A percentile compares a stretch with the other conserved stretches of the same genome.
Conservation (phyloP, 53 echinoderm and acorn worm genomes). For the Mesocentrotus franciscanus region DNA sequence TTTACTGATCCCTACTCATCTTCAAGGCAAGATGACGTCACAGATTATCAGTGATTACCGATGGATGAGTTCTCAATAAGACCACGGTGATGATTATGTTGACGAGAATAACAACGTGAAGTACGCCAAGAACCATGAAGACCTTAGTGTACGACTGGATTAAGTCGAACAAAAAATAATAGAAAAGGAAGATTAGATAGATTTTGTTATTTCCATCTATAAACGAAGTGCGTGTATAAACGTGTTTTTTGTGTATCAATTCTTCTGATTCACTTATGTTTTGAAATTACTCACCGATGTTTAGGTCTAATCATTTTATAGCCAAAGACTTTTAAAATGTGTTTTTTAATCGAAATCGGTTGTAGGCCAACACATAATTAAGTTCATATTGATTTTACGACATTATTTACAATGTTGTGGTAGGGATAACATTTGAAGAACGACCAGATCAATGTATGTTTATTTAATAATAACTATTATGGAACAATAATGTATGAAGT, state of each 20-base stretch:
- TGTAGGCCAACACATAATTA: no score
- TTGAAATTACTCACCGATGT: not conserved
- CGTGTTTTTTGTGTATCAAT: not conserved
- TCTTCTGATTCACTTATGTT: not conserved
- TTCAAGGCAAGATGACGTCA: no score
- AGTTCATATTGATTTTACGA: no score
- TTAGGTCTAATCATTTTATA: no score
- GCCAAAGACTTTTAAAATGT: no score
- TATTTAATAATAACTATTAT: not conserved
- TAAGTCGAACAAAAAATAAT: not conserved
- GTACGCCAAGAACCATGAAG: not conserved
- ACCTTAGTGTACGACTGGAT: not conserved
- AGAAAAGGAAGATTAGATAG: not conserved
- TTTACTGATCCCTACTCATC: not conserved
- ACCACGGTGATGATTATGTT: not conserved
- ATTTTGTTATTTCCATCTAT: not conserved
- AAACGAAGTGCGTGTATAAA: not conserved
- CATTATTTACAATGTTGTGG: no score
- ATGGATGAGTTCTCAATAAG: not conserved
- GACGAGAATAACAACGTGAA: not conserved
- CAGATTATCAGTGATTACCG: no score
- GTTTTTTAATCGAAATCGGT: no score
- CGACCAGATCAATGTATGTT: not conserved
- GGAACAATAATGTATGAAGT: not conserved
- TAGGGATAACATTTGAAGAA: no score